Base-by-base conservation (phyloP, 1,140 invertebrate species). In the Neotoxoptera formosana region DNA sequence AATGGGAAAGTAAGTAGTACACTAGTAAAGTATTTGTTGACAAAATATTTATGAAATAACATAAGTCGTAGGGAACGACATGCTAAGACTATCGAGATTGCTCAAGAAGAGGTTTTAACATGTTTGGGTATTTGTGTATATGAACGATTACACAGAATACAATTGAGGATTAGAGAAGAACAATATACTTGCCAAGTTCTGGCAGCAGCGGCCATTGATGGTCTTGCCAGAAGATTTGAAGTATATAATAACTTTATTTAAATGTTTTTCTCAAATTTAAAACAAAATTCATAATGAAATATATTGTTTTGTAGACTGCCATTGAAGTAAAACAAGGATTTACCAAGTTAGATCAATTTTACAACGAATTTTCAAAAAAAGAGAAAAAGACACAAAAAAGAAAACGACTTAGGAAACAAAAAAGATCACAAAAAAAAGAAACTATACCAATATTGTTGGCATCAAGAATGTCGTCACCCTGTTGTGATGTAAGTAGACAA, bases 91-190 rank as follows among this genome's bases (percentile, higher is more conserved):
- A 95, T 99, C 94, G 98, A 99, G 96, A 98, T 99, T 94, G 98
- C 98, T 94, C 98, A 99, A 95, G 98, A 99, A 95, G 98, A 99
- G 96, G 98, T 99, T 84, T 96, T 99, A 92, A 99, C 98, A 0
- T 99, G 98, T 95, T 96, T 99, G 87, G 98, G 98, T 25, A 97
- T 99, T 95, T 98, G 98, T 95, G 97, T 99, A 91, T 98, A 98
- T 94, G 98, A 99, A 95, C 96, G 98, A 87, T 96, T 99, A 30
- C 97, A 98, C 95, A 96, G 97, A 94, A 97, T 99, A 93, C 97
- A 98, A 94, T 96, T 98, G 93, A 97, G 98, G 93, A 96, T 99
- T 94, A 96, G 97, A 93, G 98, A 98, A 95, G 98, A 98, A 95
- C 98, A 99, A 95, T 97, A 97, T 94, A 98, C 98, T 7, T 98